Base-by-base conservation (phyloP, 2,113 vertebrate species). In the Recurvirostra avosetta region DNA sequence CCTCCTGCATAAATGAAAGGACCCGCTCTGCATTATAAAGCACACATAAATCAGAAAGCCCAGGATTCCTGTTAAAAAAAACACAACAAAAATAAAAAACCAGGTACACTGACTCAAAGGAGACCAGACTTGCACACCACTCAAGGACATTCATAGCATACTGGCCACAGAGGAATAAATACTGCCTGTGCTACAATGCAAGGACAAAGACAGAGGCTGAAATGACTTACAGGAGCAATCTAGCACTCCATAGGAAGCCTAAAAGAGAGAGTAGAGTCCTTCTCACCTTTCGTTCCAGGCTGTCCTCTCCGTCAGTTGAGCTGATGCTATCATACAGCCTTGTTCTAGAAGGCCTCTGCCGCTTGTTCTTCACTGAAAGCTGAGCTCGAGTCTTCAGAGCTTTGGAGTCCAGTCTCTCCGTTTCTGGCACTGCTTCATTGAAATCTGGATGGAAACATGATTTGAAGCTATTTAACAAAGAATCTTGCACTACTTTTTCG, bases 291-390 rank as follows among this genome's bases (percentile, higher is more conserved):
- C 97, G 93, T 84, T 98, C 97, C 20, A 98, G 97, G 98, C 98
- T 96, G 95, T 99, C 99, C 96, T 99, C 97, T 98, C 98, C 92
- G 52, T 99, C 99, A 25, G 98, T 98, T 8, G 99, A 99, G 77
- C 98, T 99, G 97, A 98, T 95, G 86, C 98, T 98, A 49, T 99
- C 98, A 40, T 97, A 98, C 10, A 97, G 94, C 66, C 97, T 94
- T 27, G 97, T 98, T 93, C 98, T 96, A 11, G 96, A 98, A 7
- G 98, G 96, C 45, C 97, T 98, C 91, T 98, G 98, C 71, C 98
- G 97, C 85, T 98, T 98, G 88, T 98, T 98, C 94, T 98, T 98
- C 79, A 98, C 97, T 4, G 98, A 98, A n/a, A 98, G 98, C 79
- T 98, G 98, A 63, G 98, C 98, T 70, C 98, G 98, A 21, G 97